Evolutionary conservation across 2,113 vertebrate species (phyloP), one percentile per base, ranked within the genome.

Genomic region (Nerophis lumbriciformis): DNA sequence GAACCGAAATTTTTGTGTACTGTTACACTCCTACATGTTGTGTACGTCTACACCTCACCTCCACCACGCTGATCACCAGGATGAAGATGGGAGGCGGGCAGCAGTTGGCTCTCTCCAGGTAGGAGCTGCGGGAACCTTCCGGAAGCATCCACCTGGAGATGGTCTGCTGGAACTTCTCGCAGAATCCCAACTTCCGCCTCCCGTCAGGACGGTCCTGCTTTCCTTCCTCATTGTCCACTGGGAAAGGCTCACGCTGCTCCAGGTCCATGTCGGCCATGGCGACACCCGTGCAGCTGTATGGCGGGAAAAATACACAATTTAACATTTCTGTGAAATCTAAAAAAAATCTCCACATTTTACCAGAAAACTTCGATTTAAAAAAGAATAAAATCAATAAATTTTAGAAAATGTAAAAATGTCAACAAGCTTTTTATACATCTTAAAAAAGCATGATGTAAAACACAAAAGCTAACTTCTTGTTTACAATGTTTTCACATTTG

Each of bases 81-180:
- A 96, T 94, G 87, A 95, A 96, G 67, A 96, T 66, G 0, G 94
- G 94, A 0, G 94, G 94, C 0, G 94, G 94, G 36, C 90, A 81
- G 82, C 94, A 96, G 86, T 91, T 94, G 44, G 93, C 89, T 8
- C 93, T 88, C 54, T 93, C 90, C 56, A 94, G 10, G 69, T 96
- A 95, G 0, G 36, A 83, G 59, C 68, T 66, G 14, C 87, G 88
- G 2, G 21, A 9, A 0, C 88, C 61, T 50, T 89, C 86, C 0
- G 94, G 94, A 39, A 96, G 93, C 91, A 96, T 92, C 92, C 91
- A 96, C 53, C 66, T 90, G 44, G 93, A 94, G 58, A 96, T 64
- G 0, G 83, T 51, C 4, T 28, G 65, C 13, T 95, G 93, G 54
- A 95, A 83, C 63, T 77, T 90, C 28, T 81, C 87, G 11, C 77